phyloP scores from a whole-genome alignment of 2,797 vertebrate species.

The Todus mexicanus region DNA sequence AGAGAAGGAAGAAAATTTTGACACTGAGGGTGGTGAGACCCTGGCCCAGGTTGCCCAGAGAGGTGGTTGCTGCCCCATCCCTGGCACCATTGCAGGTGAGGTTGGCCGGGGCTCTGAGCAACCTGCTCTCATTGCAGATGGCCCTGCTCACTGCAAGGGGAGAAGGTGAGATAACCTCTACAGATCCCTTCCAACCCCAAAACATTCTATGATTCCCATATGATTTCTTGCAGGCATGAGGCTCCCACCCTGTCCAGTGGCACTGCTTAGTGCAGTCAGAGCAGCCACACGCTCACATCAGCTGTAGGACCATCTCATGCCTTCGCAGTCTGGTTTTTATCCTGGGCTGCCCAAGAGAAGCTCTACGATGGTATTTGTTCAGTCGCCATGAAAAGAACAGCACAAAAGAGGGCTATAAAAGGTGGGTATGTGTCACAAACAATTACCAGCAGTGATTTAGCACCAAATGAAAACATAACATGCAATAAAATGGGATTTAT shows the following conservation, averaged over 20 bases:
- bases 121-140: background rate
- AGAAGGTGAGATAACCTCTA: background rate
- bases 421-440: background rate
- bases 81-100: background rate
- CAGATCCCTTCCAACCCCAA: background rate
- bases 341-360: background rate
- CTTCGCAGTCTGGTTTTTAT: background rate
- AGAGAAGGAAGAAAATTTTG: background rate
- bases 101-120: background rate
- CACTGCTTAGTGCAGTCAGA: rapidly evolving
- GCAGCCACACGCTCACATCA: rapidly evolving
- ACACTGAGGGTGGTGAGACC: background rate
- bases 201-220: too few species aligned
- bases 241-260: rapidly evolving
- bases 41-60: background rate
- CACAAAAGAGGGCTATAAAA: background rate
- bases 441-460: background rate
- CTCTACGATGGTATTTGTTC: background rate
- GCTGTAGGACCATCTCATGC: rapidly evolving
- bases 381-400: background rate
- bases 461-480: background rate
- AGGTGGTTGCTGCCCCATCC: background rate
- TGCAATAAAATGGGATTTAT: background rate
- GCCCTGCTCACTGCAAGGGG: background rate
- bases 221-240: rapidly evolving